A percentile compares a stretch with the other conserved stretches of the same genome.
phyloP scores from a whole-genome alignment of 2,797 vertebrate genomes.

The Babyrousa celebensis region DNA sequence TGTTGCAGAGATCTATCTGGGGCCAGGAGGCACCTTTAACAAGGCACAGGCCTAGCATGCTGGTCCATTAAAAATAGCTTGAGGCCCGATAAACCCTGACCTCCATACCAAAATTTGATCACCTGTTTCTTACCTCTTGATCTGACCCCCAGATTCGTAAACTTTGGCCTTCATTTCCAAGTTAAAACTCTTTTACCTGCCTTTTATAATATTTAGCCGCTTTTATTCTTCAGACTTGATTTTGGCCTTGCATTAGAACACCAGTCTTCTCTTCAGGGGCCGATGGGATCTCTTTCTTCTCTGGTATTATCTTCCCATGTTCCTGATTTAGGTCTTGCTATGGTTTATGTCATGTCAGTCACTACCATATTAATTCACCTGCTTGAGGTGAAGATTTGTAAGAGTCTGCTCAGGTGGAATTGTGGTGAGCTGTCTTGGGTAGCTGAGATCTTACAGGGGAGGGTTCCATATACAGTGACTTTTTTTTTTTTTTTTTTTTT shows the following conservation, averaged over 20 bases:
- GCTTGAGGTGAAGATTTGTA: not conserved
- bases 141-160: constrained; percentile 4
- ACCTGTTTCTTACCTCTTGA: not conserved
- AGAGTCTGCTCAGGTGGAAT: not conserved
- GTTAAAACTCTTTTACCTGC: not conserved
- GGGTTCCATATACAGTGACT: not conserved
- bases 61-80: not conserved
- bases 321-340: not conserved
- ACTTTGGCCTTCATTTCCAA: not conserved
- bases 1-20: not conserved
- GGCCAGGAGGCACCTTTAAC: not conserved
- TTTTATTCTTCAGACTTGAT: not conserved
- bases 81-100: not conserved
- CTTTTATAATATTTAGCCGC: not conserved
- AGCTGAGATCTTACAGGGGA: not conserved
- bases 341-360: not conserved
- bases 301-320: not conserved
- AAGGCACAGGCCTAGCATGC: not conserved
- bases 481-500: too few relatives aligned
- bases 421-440: not conserved
- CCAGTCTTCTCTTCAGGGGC: not conserved
- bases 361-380: not conserved
- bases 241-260: constrained; percentile 30
- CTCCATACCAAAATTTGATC: not conserved
- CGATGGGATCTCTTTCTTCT: not conserved